Conservation (phyloP, 2,113 vertebrate genomes). For the Fulmarus glacialis region DNA sequence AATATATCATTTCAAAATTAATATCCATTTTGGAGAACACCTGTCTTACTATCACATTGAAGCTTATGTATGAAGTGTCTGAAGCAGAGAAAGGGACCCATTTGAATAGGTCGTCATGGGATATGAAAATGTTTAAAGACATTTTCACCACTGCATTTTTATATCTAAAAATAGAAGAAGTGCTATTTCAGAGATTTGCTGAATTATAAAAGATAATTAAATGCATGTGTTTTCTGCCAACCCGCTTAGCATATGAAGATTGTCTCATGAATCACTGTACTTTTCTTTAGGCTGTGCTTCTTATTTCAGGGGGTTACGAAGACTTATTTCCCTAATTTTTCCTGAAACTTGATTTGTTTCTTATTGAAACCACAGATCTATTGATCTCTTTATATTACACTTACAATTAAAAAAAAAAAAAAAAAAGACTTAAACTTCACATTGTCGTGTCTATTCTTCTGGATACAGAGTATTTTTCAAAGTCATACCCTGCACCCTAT, state of each 20-base stretch:
- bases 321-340: not conserved
- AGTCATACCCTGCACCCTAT: not conserved
- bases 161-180: not conserved
- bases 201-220: slow-evolving; percentile 3
- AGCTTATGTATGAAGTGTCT: not conserved
- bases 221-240: slow-evolving; percentile 4
- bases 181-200: not conserved
- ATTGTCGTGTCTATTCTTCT: not conserved
- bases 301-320: not conserved
- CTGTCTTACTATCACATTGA: not conserved
- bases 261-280: not conserved
- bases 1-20: not conserved
- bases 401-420: not conserved
- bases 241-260: not conserved
- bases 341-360: not conserved
- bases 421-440: not conserved
- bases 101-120: not conserved
- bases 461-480: not conserved
- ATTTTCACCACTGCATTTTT: not conserved
- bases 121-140: not conserved
- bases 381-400: not conserved
- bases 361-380: not conserved
- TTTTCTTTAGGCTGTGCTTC: not conserved
- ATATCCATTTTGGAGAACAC: not conserved
- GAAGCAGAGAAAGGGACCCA: not conserved